These are phyloP conservation scores for Drosophila mulleri DNA, from an alignment of 2,888 invertebrate genomes.

Conservation along the genomic window DNA sequence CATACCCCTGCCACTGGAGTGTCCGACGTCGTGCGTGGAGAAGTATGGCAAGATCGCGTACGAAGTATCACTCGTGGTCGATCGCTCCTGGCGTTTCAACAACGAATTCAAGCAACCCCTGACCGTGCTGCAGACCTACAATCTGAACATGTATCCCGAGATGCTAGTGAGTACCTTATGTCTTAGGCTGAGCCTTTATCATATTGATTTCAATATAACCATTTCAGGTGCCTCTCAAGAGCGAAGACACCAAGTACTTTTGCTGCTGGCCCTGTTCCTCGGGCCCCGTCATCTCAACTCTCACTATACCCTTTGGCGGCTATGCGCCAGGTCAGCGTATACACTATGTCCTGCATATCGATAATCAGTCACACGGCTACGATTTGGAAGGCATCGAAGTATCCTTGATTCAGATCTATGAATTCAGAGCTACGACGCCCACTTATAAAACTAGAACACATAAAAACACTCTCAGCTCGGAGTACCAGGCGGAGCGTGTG, in stretches of 20 bases:
- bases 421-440: slow-evolving; percentile 59
- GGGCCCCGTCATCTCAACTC: slow-evolving; percentile 58
- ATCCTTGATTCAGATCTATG: slow-evolving; percentile 52
- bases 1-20: slow-evolving; percentile 86
- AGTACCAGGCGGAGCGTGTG: slow-evolving; percentile 47
- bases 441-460: slow-evolving; percentile 27
- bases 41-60: slow-evolving; percentile 91
- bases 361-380: slow-evolving; percentile 88
- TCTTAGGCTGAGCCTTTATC: too few species aligned
- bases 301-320: slow-evolving; percentile 88
- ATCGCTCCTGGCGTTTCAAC: slow-evolving; percentile 89
- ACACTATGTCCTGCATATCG: slow-evolving; percentile 88
- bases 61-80: slow-evolving; percentile 90
- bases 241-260: slow-evolving; percentile 61
- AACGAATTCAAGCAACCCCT: slow-evolving; percentile 85
- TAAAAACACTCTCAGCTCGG: slow-evolving; percentile 37
- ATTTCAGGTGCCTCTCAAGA: slow-evolving; percentile 45
- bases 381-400: slow-evolving; percentile 62
- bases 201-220: background rate
- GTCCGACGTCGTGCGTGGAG: slow-evolving; percentile 91
- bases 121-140: slow-evolving; percentile 90
- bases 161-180: slow-evolving; percentile 86
- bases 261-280: slow-evolving; percentile 74
- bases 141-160: slow-evolving; percentile 90
- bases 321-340: slow-evolving; percentile 90